These are phyloP conservation scores for Apamea crenata DNA, from an alignment of 2,888 invertebrate species.

Conservation along the genomic window DNA sequence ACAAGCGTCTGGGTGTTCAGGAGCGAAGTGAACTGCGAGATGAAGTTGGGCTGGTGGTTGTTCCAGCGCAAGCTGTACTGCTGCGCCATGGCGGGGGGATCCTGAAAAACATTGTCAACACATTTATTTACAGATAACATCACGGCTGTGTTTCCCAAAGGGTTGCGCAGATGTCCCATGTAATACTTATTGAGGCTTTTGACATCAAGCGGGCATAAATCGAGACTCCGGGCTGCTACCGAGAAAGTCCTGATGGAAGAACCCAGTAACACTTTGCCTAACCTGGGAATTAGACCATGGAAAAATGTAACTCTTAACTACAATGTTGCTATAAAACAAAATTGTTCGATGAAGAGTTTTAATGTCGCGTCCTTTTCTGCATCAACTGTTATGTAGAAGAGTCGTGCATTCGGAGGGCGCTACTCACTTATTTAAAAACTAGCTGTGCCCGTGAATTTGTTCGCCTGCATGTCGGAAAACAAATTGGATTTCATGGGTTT, in stretches of 20 bases:
- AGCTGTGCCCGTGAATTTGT: not conserved
- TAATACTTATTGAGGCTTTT: not conserved
- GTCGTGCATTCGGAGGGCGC: conserved; percentile 24
- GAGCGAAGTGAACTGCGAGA: conserved; percentile 96
- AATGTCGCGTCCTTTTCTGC: conserved; percentile 29
- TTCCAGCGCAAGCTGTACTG: conserved; percentile 97
- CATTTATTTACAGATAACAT: not conserved
- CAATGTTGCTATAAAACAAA: conserved; percentile 17
- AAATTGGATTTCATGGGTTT: not conserved
- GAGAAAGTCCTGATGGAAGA: not conserved
- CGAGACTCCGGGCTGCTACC: not conserved
- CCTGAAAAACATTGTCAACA: conserved; percentile 53
- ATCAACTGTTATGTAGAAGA: conserved; percentile 10
- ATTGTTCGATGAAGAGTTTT: conserved; percentile 12
- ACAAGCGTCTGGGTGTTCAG: conserved; percentile 96
- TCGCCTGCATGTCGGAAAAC: not conserved
- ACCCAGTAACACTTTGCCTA: not conserved
- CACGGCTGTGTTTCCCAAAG: not conserved
- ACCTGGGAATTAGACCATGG: not conserved
- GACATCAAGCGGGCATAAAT: not conserved
- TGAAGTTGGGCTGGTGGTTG: conserved; percentile 98
- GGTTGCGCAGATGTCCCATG: too few relatives aligned
- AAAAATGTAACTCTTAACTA: conserved; percentile 19
- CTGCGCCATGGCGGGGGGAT: conserved; percentile 89
- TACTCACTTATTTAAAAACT: not conserved